Evolutionary conservation across 2,113 vertebrate species (phyloP).

Genomic region (Gambusia holbrooki): DNA sequence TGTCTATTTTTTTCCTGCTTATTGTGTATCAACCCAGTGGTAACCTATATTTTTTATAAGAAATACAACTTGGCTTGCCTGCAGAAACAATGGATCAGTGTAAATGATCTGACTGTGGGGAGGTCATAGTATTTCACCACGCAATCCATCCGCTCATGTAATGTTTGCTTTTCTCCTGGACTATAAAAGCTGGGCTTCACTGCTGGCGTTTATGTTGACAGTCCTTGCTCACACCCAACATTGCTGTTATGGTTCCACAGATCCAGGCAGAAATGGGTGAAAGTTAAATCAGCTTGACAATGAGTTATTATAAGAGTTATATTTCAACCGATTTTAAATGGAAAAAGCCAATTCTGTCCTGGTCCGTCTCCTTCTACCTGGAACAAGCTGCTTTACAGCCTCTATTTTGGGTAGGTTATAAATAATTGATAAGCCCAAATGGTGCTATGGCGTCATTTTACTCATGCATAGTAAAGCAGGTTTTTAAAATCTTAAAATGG

Average conservation of each 20-base stretch:
- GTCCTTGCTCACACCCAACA: constrained; percentile 5
- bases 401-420: constrained; percentile 30
- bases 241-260: constrained; percentile 21
- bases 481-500: constrained; percentile 29
- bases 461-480: constrained; percentile 58
- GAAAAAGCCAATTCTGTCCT: neutral
- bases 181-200: constrained; percentile 47
- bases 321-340: neutral
- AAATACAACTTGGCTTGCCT: neutral
- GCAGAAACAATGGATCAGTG: neutral
- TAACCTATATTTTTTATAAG: neutral
- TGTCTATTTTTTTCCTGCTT: neutral
- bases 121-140: neutral
- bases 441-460: constrained; percentile 42
- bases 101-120: constrained; percentile 22
- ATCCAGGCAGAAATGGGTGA: constrained; percentile 17
- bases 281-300: constrained; percentile 18
- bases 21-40: too few relatives aligned
- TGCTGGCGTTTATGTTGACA: constrained; percentile 29
- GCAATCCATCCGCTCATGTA: neutral
- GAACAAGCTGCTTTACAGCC: constrained; percentile 10
- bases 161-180: constrained; percentile 56
- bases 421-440: constrained; percentile 63
- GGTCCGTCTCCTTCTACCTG: constrained; percentile 10
- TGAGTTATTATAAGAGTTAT: neutral